Percentiles rank a stretch among this genome's conserved stretches.
Conservation (phyloP, 2,888 invertebrate genomes). For the Herminia tarsipennalis region DNA sequence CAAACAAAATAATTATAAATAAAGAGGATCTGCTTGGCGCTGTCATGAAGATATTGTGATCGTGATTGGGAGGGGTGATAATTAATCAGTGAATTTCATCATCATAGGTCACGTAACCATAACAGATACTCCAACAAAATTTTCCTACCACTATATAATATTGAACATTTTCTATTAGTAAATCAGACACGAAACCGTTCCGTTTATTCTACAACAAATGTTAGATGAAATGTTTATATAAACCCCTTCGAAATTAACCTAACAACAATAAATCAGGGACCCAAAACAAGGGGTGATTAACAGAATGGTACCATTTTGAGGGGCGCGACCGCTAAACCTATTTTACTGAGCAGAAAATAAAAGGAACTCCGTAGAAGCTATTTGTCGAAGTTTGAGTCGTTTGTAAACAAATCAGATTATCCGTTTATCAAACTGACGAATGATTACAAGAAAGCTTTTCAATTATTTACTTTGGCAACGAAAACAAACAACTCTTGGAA, state of each 20-base stretch:
- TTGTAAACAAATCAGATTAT: conserved; percentile 31
- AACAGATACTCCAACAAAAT: too few relatives aligned
- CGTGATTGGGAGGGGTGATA: too few relatives aligned
- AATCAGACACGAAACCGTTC: too few relatives aligned
- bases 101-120: too few relatives aligned
- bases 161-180: too few relatives aligned
- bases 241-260: conserved; percentile 25
- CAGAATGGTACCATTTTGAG: conserved; percentile 36
- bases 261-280: conserved; percentile 33
- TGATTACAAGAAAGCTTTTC: neutral
- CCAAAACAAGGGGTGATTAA: conserved; percentile 39
- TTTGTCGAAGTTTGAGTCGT: conserved; percentile 30
- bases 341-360: conserved; percentile 37
- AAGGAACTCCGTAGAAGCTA: conserved; percentile 21
- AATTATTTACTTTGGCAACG: neutral
- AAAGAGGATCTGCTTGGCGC: too few relatives aligned
- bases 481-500: neutral
- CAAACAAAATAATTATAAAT: too few relatives aligned
- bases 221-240: too few relatives aligned
- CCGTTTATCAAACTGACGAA: conserved; percentile 7
- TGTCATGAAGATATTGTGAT: too few relatives aligned
- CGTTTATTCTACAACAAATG: too few relatives aligned
- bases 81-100: too few relatives aligned
- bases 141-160: too few relatives aligned
- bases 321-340: conserved; percentile 23